Conservation (phyloP, 2,888 invertebrate species). For the Drosophila tripunctata region DNA sequence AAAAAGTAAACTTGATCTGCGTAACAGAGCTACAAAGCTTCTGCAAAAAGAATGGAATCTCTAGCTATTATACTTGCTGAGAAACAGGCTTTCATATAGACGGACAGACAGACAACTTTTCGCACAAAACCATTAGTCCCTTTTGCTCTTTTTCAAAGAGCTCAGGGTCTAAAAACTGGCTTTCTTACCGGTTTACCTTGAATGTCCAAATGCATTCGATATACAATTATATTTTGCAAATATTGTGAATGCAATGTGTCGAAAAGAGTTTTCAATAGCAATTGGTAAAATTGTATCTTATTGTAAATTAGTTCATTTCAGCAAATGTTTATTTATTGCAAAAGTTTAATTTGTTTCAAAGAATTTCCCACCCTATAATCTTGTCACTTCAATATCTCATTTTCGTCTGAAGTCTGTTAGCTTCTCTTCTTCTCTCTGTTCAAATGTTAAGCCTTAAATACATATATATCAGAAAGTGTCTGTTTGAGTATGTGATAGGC, state of each 20-base stretch:
- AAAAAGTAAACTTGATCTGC: too few species aligned
- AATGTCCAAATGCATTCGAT: constrained; percentile 46
- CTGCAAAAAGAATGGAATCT: too few species aligned
- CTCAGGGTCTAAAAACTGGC: constrained; percentile 44
- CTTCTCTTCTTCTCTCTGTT: constrained; percentile 5
- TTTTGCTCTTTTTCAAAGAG: too few species aligned
- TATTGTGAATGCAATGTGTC: constrained; percentile 26
- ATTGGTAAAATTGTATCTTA: constrained; percentile 72
- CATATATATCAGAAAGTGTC: constrained; percentile 46
- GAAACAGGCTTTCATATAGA: too few species aligned
- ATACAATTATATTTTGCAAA: constrained; percentile 33
- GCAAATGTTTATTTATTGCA: constrained; percentile 63
- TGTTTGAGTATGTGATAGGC: constrained; percentile 21
- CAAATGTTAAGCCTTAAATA: constrained; percentile 62
- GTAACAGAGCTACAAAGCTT: too few species aligned
- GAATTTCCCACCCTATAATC: constrained; percentile 14
- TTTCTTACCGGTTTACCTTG: too few species aligned
- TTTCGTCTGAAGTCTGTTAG: too few species aligned
- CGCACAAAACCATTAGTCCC: too few species aligned
- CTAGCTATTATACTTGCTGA: too few species aligned
- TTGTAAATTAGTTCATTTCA: constrained; percentile 73
- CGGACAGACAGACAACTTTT: too few species aligned
- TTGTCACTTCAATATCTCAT: constrained; percentile 23
- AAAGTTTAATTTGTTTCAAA: constrained; percentile 25
- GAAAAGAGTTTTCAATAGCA: constrained; percentile 60